Evolutionary conservation across 2,113 vertebrate species (phyloP).

Genomic region (Trinectes maculatus): DNA sequence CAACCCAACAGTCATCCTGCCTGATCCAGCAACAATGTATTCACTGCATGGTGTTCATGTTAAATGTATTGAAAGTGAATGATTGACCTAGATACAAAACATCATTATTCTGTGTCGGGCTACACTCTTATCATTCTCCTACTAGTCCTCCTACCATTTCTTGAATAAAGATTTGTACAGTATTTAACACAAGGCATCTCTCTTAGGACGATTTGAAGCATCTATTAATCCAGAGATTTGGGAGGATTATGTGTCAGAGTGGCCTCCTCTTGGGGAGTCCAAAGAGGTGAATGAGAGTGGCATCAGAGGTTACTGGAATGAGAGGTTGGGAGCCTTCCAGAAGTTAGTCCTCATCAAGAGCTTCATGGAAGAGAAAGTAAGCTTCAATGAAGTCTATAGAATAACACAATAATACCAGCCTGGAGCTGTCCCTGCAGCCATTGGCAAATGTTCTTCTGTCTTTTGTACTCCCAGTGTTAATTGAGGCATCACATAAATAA

Average conservation of each 20-base stretch:
- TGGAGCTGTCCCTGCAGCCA: background rate
- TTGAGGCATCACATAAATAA: background rate
- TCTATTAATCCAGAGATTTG: conserved; percentile 75
- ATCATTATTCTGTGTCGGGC: background rate
- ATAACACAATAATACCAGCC: background rate
- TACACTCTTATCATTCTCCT: background rate
- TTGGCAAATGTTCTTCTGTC: background rate
- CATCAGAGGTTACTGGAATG: conserved; percentile 62
- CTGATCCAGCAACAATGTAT: conserved; percentile 4
- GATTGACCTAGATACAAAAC: background rate
- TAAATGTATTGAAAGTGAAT: background rate
- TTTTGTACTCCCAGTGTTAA: background rate
- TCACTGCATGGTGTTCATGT: background rate
- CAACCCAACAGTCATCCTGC: background rate
- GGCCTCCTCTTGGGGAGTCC: conserved; percentile 12
- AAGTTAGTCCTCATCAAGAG: conserved; percentile 85
- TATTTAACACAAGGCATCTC: background rate
- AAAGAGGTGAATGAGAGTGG: conserved; percentile 2
- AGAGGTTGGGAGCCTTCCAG: conserved; percentile 80
- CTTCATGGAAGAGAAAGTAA: conserved; percentile 85
- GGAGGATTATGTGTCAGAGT: conserved; percentile 47
- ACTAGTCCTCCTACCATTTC: background rate
- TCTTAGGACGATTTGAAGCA: conserved; percentile 80
- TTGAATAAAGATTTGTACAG: background rate
- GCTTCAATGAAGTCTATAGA: background rate